These are phyloP conservation scores for Thomomys bottae DNA, from an alignment of 2,113 vertebrate genomes.

Conservation along the genomic window DNA sequence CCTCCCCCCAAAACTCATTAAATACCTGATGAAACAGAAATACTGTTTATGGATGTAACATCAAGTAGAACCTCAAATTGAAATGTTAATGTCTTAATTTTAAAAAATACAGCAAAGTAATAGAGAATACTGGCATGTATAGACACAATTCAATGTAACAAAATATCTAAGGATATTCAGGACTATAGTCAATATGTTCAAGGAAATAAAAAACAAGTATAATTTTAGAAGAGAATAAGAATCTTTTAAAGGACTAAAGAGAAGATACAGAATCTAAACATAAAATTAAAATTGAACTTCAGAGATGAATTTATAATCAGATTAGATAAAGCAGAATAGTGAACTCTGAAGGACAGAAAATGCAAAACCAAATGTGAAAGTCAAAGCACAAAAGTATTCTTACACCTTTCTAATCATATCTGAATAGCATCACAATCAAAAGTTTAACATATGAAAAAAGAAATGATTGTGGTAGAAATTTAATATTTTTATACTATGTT, in stretches of 20 bases:
- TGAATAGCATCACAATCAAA: not conserved
- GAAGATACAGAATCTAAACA: not conserved
- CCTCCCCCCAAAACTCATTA: not conserved
- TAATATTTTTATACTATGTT: slow-evolving; percentile 39
- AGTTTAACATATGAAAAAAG: slow-evolving; percentile 26
- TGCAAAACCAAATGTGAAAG: not conserved
- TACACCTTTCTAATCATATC: not conserved
- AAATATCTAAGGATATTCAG: slow-evolving; percentile 26
- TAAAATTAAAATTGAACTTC: slow-evolving; percentile 35
- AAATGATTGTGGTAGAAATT: slow-evolving; percentile 13
- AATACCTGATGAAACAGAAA: not conserved
- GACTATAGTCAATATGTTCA: not conserved
- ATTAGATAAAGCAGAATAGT: slow-evolving; percentile 1
- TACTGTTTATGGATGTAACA: not conserved
- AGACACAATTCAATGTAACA: not conserved
- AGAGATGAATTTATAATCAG: not conserved
- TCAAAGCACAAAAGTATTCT: not conserved
- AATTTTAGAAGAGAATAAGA: not conserved
- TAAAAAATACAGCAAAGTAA: not conserved
- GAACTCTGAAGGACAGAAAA: slow-evolving; percentile 20
- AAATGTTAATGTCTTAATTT: not conserved
- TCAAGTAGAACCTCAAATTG: slow-evolving; percentile 24
- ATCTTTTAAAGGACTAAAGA: slow-evolving; percentile 4
- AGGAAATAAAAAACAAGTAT: not conserved
- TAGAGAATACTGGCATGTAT: not conserved